These are phyloP conservation scores for Steatornis caripensis DNA, from an alignment of 2,113 vertebrate species.

Conservation along the genomic window DNA sequence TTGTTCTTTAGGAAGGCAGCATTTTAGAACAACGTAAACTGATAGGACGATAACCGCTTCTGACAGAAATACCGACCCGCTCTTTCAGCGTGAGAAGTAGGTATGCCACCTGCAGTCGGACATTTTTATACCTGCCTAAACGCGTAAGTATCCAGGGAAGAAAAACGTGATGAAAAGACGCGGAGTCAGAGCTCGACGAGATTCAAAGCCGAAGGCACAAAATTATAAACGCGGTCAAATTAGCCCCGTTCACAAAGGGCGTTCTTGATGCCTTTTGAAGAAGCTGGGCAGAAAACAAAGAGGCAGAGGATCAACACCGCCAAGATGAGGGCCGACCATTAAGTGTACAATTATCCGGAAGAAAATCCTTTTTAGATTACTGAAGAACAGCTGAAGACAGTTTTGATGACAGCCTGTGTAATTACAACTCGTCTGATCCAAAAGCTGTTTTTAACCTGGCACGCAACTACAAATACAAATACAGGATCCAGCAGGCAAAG, in stretches of 20 bases:
- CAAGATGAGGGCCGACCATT: background rate
- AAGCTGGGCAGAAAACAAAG: background rate
- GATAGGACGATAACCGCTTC: fast-evolving
- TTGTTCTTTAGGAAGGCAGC: background rate
- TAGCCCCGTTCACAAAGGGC: background rate
- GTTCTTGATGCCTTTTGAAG: background rate
- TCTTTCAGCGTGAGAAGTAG: background rate
- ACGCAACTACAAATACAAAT: background rate
- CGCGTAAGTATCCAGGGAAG: fast-evolving
- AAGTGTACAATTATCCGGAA: background rate
- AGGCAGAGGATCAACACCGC: background rate
- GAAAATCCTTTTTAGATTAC: background rate
- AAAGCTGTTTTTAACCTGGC: background rate
- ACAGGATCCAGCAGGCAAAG: background rate
- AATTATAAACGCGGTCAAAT: background rate
- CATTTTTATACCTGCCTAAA: background rate
- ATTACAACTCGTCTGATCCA: background rate
- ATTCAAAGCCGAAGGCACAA: background rate
- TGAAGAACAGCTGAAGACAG: background rate
- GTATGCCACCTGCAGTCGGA: fast-evolving
- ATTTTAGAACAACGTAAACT: background rate
- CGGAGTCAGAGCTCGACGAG: fast-evolving
- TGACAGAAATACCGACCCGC: background rate
- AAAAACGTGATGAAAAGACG: background rate
- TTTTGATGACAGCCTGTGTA: background rate